Base-by-base conservation (phyloP, 2,113 vertebrate genomes). In the Plectropomus leopardus region DNA sequence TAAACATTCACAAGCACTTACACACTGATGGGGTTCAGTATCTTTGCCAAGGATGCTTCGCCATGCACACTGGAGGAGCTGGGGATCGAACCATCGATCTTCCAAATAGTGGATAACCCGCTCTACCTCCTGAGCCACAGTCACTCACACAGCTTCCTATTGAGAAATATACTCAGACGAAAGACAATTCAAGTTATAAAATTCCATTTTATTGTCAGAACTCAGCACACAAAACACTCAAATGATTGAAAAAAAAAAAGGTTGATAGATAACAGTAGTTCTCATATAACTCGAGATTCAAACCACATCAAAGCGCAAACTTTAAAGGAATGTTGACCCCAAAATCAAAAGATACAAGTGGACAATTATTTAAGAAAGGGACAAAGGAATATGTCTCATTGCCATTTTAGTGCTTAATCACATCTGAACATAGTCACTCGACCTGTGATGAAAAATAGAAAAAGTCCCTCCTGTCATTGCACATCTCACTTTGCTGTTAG, bases 161-260 rank as follows among this genome's bases (percentile, higher is more conserved):
- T 23, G 5, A 63, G 17, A 71, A 44, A 58, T 2, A 30, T 51
- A 54, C 59, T 14, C 0, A 1, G 4, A 72, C 7, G 3, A 23
- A 45, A 9, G 47, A 26, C 5, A 45, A 9, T 78, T 92, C 89
- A 93, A 92, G 88, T 95, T 96, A 96, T 82, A 96, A 96, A 95
- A 96, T 89, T 91, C 69, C 57, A 92, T 96, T 98, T 97, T 97
- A 97, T 95, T 95, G 84, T 94, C 96, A 93, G 93, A 84, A 93
- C 93, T 94, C 89, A 58, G 93, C 93, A 94, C 92, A 94, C 94
- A 94, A 92, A 93, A 95, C 83, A 92, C 88, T 95, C 92, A 94
- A 94, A 93, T 90, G 92, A 93, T 95, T 93, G 91, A 82, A 90
- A 94, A 90, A 73, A 78, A 61, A 16, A 51, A 64, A 13, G 42